Percentiles rank a stretch among this genome's conserved stretches.
These are phyloP conservation scores for Gerris buenoi DNA, from an alignment of 1,140 invertebrate species.

Conservation along the genomic window DNA sequence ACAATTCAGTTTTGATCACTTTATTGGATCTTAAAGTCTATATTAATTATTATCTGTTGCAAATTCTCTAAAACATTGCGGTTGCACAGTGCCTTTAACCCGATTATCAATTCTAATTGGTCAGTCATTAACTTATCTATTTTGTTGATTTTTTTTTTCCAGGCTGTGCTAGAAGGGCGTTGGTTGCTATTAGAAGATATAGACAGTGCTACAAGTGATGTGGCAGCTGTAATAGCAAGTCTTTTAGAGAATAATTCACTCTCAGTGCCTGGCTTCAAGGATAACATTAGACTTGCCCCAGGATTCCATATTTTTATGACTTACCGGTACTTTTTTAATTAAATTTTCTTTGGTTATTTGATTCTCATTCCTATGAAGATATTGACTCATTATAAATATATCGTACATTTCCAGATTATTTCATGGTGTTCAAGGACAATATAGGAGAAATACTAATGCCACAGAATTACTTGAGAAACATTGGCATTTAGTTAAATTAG, in stretches of 20 bases:
- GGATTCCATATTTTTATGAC: constrained; percentile 87
- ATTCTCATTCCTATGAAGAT: neutral
- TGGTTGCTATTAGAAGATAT: constrained; percentile 95
- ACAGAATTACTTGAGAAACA: constrained; percentile 60
- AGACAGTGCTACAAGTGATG: constrained; percentile 82
- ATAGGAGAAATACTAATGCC: constrained; percentile 45
- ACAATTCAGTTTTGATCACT: too few relatives aligned
- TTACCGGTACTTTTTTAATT: constrained; percentile 42
- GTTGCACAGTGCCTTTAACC: too few relatives aligned
- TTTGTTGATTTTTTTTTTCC: constrained; percentile 17
- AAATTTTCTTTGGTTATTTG: constrained; percentile 6
- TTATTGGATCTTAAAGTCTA: too few relatives aligned
- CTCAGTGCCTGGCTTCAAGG: constrained; percentile 71
- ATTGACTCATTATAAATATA: constrained; percentile 18
- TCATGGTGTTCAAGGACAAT: constrained; percentile 37
- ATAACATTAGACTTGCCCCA: constrained; percentile 55
- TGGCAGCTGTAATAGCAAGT: constrained; percentile 70
- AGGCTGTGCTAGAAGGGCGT: constrained; percentile 72
- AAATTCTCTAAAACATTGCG: too few relatives aligned
- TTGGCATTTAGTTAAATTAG: constrained; percentile 64
- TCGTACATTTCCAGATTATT: constrained; percentile 37
- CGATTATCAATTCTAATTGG: too few relatives aligned
- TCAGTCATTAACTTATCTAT: too few relatives aligned
- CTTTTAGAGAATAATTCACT: constrained; percentile 72
- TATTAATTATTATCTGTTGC: too few relatives aligned